Evolutionary conservation across 2,888 invertebrate species (phyloP).

Genomic region (Bombyx huttoni): DNA sequence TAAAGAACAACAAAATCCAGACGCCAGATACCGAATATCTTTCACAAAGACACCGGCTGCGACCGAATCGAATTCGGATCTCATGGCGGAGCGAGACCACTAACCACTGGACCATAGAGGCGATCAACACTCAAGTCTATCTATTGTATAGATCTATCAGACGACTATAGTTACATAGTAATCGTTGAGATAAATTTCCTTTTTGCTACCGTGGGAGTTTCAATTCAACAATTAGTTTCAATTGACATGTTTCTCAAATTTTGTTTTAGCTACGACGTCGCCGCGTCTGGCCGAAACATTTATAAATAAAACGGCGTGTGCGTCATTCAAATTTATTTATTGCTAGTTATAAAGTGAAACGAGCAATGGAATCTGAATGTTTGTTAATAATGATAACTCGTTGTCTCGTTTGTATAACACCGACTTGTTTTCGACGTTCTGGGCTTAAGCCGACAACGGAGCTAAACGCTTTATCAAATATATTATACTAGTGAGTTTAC

Average conservation of each 20-base stretch:
- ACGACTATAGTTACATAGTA: neutral
- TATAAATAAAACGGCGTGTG: conserved; percentile 6
- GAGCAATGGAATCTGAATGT: neutral
- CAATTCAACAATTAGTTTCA: conserved; percentile 39
- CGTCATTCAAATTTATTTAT: conserved; percentile 1
- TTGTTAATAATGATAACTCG: neutral
- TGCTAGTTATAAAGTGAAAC: conserved; percentile 1
- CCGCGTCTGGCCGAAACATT: conserved; percentile 14
- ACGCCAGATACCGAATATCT: no score
- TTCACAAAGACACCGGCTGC: no score
- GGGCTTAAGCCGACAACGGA: no score
- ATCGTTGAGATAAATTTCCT: neutral
- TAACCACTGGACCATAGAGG: no score
- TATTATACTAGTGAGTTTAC: no score
- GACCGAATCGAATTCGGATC: no score
- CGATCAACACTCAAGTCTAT: no score
- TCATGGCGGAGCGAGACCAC: no score
- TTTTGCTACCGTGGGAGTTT: conserved; percentile 21
- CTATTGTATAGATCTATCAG: no score
- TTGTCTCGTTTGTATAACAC: neutral
- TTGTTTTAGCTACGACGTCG: conserved; percentile 6
- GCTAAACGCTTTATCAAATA: no score
- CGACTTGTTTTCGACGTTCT: no score
- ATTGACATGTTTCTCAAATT: conserved; percentile 21
- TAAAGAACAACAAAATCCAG: no score